Evolutionary conservation across 2,888 invertebrate genomes (phyloP).

Genomic region (Drosophila helvetica): DNA sequence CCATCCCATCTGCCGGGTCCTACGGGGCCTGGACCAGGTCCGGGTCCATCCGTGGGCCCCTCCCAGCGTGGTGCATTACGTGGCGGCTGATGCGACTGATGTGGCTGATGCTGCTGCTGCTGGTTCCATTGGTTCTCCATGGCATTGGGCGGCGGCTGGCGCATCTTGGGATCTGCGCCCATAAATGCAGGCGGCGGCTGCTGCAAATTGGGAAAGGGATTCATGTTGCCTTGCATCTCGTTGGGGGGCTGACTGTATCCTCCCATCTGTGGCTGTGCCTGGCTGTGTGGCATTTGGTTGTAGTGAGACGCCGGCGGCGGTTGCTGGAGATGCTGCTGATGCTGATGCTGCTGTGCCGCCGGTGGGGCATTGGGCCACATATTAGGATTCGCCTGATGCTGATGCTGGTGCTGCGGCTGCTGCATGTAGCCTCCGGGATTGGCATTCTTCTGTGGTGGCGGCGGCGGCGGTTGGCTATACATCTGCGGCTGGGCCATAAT

Average conservation of each 20-base stretch:
- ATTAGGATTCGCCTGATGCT: constrained; percentile 8
- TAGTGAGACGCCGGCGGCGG: constrained; percentile 23
- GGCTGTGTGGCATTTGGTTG: neutral
- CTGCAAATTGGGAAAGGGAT: constrained; percentile 52
- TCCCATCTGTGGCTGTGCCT: neutral
- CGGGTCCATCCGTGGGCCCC: neutral
- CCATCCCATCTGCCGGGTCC: constrained; percentile 1
- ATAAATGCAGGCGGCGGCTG: constrained; percentile 57
- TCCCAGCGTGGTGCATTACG: neutral
- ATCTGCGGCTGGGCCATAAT: constrained; percentile 80
- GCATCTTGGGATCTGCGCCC: constrained; percentile 10
- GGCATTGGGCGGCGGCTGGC: constrained; percentile 7
- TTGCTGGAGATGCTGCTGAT: constrained; percentile 28
- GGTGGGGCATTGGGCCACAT: constrained; percentile 18
- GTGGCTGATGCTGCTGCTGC: constrained; percentile 3
- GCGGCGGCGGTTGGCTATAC: constrained; percentile 79
- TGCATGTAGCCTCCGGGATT: constrained; percentile 6
- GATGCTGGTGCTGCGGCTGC: constrained; percentile 32
- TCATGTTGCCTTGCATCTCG: constrained; percentile 39
- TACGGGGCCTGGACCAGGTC: neutral
- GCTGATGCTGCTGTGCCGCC: neutral
- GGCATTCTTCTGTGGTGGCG: constrained; percentile 45
- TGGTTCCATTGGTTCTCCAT: constrained; percentile 26
- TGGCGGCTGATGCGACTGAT: constrained; percentile 1
- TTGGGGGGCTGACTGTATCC: constrained; percentile 8